Evolutionary conservation across 2,113 vertebrate species (phyloP).

Genomic region (Scatophagus argus): DNA sequence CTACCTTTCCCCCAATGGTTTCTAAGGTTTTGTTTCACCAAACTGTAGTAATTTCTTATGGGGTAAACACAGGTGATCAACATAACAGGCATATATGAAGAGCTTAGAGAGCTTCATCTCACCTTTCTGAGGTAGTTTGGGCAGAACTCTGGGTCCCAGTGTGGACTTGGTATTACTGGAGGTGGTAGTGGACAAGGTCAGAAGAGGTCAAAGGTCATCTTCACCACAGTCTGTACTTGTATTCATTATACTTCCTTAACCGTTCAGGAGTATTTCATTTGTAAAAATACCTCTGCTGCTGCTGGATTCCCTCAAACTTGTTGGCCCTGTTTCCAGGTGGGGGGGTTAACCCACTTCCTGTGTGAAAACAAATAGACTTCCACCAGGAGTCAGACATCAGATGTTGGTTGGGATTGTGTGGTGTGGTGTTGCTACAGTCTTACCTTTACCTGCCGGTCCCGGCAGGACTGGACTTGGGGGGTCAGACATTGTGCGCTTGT

Average conservation of each 20-base stretch:
- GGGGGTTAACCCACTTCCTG: constrained; percentile 17
- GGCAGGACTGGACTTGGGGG: constrained; percentile 86
- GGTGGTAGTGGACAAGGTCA: constrained; percentile 85
- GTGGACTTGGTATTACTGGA: constrained; percentile 90
- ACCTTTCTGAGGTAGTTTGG: constrained; percentile 98
- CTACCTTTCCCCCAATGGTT: too few species aligned
- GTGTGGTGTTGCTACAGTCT: neutral
- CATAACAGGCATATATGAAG: neutral
- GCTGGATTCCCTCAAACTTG: constrained; percentile 23
- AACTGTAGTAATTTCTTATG: too few species aligned
- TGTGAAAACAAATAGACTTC: neutral
- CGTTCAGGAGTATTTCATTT: neutral
- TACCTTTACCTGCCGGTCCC: constrained; percentile 3
- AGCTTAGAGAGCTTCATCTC: neutral
- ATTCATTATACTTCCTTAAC: neutral
- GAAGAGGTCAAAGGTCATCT: constrained; percentile 76
- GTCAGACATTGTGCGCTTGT: constrained; percentile 95
- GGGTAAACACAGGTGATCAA: too few species aligned
- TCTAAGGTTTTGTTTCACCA: too few species aligned
- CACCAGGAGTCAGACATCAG: neutral
- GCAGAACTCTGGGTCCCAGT: constrained; percentile 93
- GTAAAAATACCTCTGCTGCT: constrained; percentile 14
- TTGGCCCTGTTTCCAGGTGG: constrained; percentile 7
- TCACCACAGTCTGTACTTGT: neutral
- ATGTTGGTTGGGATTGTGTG: neutral